Conservation (phyloP, 2,113 vertebrate species). For the Platichthys stellatus region DNA sequence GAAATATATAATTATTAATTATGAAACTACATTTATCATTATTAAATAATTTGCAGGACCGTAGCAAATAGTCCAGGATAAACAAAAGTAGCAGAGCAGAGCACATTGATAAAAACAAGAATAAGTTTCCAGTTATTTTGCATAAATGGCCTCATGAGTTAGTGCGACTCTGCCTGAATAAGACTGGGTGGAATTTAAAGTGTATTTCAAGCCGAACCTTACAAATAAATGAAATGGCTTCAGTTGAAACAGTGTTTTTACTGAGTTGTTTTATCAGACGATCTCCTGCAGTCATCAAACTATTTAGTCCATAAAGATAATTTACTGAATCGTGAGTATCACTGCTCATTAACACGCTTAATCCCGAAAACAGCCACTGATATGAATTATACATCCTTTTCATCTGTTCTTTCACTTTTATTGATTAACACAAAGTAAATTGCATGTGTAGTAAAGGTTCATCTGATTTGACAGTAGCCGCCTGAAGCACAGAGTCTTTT, state of each 20-base stretch:
- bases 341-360: neutral
- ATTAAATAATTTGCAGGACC: no score
- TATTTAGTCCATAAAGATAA: neutral
- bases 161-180: neutral
- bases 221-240: neutral
- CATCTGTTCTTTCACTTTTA: slow-evolving; percentile 22
- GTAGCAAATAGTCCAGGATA: no score
- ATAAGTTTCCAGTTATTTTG: no score
- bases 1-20: no score
- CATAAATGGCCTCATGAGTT: no score
- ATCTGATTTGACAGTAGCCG: slow-evolving; percentile 32
- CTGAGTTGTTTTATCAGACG: neutral
- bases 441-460: slow-evolving; percentile 15
- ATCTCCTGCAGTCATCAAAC: neutral
- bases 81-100: no score
- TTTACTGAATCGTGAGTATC: neutral
- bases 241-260: neutral
- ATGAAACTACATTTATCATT: no score
- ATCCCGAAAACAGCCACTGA: neutral
- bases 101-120: neutral
- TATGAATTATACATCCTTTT: slow-evolving; percentile 17
- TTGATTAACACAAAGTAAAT: slow-evolving; percentile 50
- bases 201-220: neutral
- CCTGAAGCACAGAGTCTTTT: slow-evolving; percentile 4
- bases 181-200: neutral